Base-by-base conservation (phyloP, 53 echinoderm and acorn worm genomes). In the Hippasteria phrygiana region DNA sequence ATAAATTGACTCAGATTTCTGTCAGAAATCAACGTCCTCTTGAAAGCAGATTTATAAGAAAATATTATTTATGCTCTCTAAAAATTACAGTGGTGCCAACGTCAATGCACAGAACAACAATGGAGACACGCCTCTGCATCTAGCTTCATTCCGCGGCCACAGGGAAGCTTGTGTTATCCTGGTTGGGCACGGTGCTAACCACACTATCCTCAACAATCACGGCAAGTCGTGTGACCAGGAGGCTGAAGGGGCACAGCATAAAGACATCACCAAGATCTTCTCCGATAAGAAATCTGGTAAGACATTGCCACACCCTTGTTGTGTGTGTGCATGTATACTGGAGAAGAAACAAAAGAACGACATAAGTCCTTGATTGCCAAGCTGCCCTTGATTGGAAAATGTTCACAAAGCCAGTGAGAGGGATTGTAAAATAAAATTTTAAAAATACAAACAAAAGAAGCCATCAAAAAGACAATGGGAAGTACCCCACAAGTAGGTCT, bases 181-280 rank as follows among this genome's bases (percentile, higher is more conserved):
- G 0, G 31, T 95, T 3, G 51, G 54, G 2, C 91, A 78, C 40
- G 78, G 87, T 17, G 93, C 93, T 13, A 73, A 88, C 73, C 88
- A 40, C 20, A 73, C 54, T 11, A 90, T 93, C 82, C 77, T 93
- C 47, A 95, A 95, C 53, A 90, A 93, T 29, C 84, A 77, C 14
- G 95, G 95, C 77, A 95, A 95, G 86, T 90, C 90, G 7, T 82
- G 93, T 5, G 87, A 95, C 53, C 95, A 90, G 29, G 95, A 90
- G 35, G 95, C 95, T 2, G 83, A 90, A 28, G 90, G 74, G 10
- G 90, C 56, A 0, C 85, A 88, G 38, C 95, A 93, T 64, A 84
- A 14, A 10, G 53, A 90, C 34, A 71, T 93, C 54, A 77, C 80
- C 27, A 83, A 83, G 39, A 80, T 95, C 63, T 88, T 95, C 72